Evolutionary conservation across 2,113 vertebrate species (phyloP).

Genomic region (Sorex araneus): DNA sequence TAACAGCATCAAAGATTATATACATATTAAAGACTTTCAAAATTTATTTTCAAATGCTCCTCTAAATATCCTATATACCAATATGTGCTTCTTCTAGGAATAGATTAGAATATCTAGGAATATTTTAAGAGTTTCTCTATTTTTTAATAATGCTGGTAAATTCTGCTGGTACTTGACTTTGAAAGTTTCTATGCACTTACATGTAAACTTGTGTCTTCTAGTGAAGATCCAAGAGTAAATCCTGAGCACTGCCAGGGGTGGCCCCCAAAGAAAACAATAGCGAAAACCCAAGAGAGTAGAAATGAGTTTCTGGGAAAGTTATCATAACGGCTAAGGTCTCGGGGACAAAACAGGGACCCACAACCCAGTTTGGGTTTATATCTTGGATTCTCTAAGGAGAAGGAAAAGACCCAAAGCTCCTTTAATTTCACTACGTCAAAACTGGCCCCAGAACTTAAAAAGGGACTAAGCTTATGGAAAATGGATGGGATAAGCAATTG

Average conservation of each 20-base stretch:
- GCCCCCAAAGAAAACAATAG: too few species aligned
- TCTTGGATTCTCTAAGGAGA: background rate
- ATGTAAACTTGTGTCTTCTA: background rate
- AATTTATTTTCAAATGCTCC: background rate
- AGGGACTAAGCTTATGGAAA: background rate
- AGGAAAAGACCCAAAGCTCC: background rate
- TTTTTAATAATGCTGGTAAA: background rate
- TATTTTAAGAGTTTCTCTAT: background rate
- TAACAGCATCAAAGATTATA: background rate
- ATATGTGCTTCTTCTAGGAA: background rate
- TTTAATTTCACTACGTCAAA: slow-evolving; percentile 30
- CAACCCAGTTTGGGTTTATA: background rate
- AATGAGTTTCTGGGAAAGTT: background rate
- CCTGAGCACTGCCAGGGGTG: too few species aligned
- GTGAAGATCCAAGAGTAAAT: too few species aligned
- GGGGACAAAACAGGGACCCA: background rate
- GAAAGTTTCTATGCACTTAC: too few species aligned
- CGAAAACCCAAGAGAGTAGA: background rate
- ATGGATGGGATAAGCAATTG: background rate
- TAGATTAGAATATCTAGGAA: background rate
- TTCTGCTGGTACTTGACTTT: slow-evolving; percentile 16
- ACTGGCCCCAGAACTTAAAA: background rate
- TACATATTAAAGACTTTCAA: slow-evolving; percentile 5
- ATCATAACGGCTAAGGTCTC: background rate
- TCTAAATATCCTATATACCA: background rate